phyloP scores from a whole-genome alignment of 2,888 invertebrate genomes.

The Molorchus minor region DNA sequence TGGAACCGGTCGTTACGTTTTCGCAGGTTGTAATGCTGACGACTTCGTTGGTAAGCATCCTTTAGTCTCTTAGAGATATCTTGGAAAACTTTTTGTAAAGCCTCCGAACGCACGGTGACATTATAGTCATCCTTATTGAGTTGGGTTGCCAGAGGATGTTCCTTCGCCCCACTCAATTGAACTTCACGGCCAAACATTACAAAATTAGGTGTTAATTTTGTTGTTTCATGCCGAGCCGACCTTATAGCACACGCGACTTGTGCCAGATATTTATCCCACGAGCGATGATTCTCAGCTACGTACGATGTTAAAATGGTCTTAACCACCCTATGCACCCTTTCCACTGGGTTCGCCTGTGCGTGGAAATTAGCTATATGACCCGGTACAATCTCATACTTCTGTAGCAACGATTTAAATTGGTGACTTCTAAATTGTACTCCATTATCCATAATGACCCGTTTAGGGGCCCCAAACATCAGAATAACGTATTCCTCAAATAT shows the following conservation, averaged over 20 bases:
- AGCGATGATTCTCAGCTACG: constrained; percentile 39
- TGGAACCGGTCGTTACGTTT: not conserved
- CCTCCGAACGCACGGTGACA: not conserved
- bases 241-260: too few species aligned
- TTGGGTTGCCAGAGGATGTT: not conserved
- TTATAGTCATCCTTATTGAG: not conserved
- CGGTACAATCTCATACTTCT: not conserved
- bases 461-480: too few species aligned
- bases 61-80: constrained; percentile 6
- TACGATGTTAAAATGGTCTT: constrained; percentile 49
- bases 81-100: not conserved
- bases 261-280: constrained; percentile 25
- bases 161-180: too few species aligned
- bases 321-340: constrained; percentile 48
- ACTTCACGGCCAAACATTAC: too few species aligned
- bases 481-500: not conserved
- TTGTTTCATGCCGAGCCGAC: not conserved
- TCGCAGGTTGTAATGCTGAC: constrained; percentile 9
- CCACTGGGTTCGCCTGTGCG: constrained; percentile 50
- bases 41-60: constrained; percentile 1
- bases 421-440: not conserved
- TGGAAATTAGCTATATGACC: too few species aligned
- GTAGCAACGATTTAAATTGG: not conserved
- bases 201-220: not conserved
- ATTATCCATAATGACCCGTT: too few species aligned